Evolutionary conservation across 2,113 vertebrate species (phyloP).

Genomic region (human): GRCh38 chr12:69827001-69827500

Average conservation of each 20-base stretch:
- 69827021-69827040: too few species aligned
- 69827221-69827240: background rate
- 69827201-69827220: background rate
- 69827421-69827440: background rate
- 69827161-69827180: background rate
- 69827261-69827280: conserved; percentile 3
- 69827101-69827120: background rate
- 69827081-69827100: too few species aligned
- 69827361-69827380: background rate
- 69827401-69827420: background rate
- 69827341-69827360: background rate
- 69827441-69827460: background rate
- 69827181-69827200: background rate
- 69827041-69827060: too few species aligned
- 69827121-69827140: background rate
- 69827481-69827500: background rate
- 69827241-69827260: background rate
- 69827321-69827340: background rate
- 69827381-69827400: background rate
- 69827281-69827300: background rate
- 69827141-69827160: background rate
- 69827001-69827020: background rate
- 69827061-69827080: background rate
- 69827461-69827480: background rate
- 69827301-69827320: background rate